Evolutionary conservation across 2,113 vertebrate species (phyloP), one percentile per base, ranked within the genome.

Genomic region (Trogon melanurus): DNA sequence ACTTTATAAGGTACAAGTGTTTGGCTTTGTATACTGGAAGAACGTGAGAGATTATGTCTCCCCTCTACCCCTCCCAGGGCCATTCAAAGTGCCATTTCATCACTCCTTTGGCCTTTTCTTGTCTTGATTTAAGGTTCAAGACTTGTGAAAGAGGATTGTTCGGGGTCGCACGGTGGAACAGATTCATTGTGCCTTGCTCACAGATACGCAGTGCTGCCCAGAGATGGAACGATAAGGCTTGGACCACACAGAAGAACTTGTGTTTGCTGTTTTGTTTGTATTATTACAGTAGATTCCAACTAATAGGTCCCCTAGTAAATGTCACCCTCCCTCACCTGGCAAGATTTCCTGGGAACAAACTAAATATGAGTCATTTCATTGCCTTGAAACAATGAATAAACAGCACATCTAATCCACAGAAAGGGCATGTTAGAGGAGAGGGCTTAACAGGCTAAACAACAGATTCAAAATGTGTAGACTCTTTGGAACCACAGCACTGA

Each of bases 321-420:
- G 93, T 81, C 94, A 93, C 65, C 54, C 61, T 81, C 92, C 79
- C 81, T 97, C 85, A 96, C 93, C 93, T 93, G 96, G 94, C 75
- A 83, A 79, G 86, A n/a, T 73, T 91, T 76, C 88, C 93, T 94
- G 97, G 95, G 94, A 96, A 96, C 92, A 17, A 34, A 18, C 41
- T 67, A 7, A 27, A 17, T 19, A 22, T 70, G 90, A 93, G 89
- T 89, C 91, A 95, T 94, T 93, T 41, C 71, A 85, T 4, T 73
- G 93, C 91, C 95, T 62, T 85, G 93, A 87, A 96, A 95, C 95
- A 93, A 93, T 91, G 96, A 95, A 65, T 64, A 74, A 91, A 89
- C 62, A 87, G 67, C 92, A 91, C 91, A 71, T 45, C 72, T 96
- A 96, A 97, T 97, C 97, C 96, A 38, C 27, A 32, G 60, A 96